phyloP scores from a whole-genome alignment of 2,797 vertebrate genomes.

The Enteromius unitaeniatus region DNA sequence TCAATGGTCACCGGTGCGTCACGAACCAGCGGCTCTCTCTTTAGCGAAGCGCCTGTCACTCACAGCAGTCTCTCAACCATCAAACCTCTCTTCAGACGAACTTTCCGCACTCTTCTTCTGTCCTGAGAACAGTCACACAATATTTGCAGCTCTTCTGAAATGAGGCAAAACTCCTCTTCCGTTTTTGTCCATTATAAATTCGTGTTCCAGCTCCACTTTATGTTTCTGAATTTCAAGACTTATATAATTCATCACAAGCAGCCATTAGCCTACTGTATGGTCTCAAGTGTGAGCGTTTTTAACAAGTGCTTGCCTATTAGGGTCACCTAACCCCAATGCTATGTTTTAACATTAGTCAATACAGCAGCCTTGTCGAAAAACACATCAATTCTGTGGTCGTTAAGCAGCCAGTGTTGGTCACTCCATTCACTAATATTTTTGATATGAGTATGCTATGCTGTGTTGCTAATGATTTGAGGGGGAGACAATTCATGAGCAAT shows the following conservation, averaged over 20 bases:
- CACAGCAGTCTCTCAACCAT: not conserved
- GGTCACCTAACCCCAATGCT: not conserved
- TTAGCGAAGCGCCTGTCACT: not conserved
- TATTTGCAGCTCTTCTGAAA: not conserved
- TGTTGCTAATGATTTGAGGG: no score
- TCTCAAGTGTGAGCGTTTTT: no score
- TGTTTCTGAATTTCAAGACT: not conserved
- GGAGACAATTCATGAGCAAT: no score
- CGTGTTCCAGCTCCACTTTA: no score
- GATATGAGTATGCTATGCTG: not conserved
- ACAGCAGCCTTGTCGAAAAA: not conserved
- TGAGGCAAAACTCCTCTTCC: not conserved
- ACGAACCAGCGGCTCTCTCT: conserved; percentile 28
- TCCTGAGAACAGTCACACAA: not conserved
- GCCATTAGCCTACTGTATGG: no score
- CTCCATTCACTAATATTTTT: not conserved
- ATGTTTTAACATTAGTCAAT: not conserved
- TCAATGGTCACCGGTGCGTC: conserved; percentile 36
- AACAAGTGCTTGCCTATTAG: not conserved
- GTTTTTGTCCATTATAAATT: not conserved
- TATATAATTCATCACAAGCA: not conserved
- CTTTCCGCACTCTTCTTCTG: not conserved
- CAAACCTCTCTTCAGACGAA: not conserved
- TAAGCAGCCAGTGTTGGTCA: not conserved
- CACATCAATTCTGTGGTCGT: not conserved